A percentile compares a stretch with the other conserved stretches of the same genome.
These are phyloP conservation scores for Leptoclinus maculatus DNA, from an alignment of 2,797 vertebrate species.

Conservation along the genomic window DNA sequence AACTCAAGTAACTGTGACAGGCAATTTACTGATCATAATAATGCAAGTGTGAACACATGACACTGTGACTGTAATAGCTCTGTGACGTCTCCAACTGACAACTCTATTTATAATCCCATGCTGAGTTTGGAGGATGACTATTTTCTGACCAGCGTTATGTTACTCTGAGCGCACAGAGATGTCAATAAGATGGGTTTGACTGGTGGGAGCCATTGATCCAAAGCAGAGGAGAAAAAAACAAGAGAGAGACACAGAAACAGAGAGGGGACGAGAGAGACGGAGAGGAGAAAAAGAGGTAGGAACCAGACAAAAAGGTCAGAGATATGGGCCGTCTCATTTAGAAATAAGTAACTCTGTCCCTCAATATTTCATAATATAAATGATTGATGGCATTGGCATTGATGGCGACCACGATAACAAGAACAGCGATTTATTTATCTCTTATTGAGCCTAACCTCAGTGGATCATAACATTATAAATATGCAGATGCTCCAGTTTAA, in stretches of 20 bases:
- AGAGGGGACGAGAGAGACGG: not conserved
- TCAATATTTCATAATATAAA: not conserved
- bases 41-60: slow-evolving; percentile 66
- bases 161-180: slow-evolving; percentile 55
- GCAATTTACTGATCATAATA: slow-evolving; percentile 67
- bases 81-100: slow-evolving; percentile 64
- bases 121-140: slow-evolving; percentile 38
- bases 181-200: slow-evolving; percentile 65
- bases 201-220: slow-evolving; percentile 67
- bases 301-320: not conserved
- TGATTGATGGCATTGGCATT: not conserved
- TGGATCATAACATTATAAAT: not conserved
- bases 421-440: not conserved
- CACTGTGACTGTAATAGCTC: slow-evolving; percentile 58
- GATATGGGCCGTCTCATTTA: not conserved
- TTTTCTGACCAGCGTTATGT: slow-evolving; percentile 68
- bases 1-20: slow-evolving; percentile 68
- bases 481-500: not conserved
- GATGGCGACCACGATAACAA: not conserved
- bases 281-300: not conserved
- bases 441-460: not conserved
- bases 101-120: slow-evolving; percentile 64
- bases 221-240: slow-evolving; percentile 49
- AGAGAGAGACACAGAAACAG: slow-evolving; percentile 47
- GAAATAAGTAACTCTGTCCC: not conserved